These are phyloP conservation scores for Plutella xylostella DNA, from an alignment of 2,888 invertebrate genomes.

Conservation along the genomic window DNA sequence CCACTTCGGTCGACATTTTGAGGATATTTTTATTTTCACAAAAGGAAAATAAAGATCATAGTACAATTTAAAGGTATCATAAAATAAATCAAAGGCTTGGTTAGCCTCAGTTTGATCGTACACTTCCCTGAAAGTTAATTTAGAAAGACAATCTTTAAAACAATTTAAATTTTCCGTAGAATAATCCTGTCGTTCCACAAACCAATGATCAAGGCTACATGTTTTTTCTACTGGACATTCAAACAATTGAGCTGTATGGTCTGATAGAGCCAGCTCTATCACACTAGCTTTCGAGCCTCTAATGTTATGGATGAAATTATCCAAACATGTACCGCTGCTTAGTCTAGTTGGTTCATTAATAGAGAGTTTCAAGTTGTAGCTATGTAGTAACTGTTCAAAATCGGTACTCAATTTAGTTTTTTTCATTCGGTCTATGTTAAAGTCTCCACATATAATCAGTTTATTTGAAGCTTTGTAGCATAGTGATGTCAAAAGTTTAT, in stretches of 20 bases:
- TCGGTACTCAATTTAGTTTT: not conserved
- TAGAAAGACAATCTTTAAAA: constrained; percentile 4
- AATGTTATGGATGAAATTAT: constrained; percentile 8
- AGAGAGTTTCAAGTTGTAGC: constrained; percentile 7
- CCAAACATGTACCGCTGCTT: constrained; percentile 7
- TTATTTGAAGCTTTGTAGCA: not conserved
- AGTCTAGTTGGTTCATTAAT: constrained; percentile 5
- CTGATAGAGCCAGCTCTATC: constrained; percentile 7
- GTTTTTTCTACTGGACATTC: constrained; percentile 6
- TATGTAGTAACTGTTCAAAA: constrained; percentile 6
- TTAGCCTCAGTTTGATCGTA: not conserved
- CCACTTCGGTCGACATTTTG: constrained; percentile 1
- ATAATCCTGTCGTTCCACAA: constrained; percentile 1
- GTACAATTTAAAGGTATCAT: not conserved
- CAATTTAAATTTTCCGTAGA: constrained; percentile 3
- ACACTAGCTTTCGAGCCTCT: constrained; percentile 4
- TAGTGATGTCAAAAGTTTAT: not conserved
- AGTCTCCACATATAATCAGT: constrained; percentile 5
- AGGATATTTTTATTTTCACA: constrained; percentile 1
- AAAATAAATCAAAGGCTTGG: constrained; percentile 3
- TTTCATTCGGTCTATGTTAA: constrained; percentile 9
- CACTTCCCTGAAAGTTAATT: constrained; percentile 3
- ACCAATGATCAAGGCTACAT: not conserved
- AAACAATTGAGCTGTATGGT: constrained; percentile 13
- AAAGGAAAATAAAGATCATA: constrained; percentile 8